Evolutionary conservation across 2,888 invertebrate genomes (phyloP).

Genomic region (Scaptomyza caliginosa): DNA sequence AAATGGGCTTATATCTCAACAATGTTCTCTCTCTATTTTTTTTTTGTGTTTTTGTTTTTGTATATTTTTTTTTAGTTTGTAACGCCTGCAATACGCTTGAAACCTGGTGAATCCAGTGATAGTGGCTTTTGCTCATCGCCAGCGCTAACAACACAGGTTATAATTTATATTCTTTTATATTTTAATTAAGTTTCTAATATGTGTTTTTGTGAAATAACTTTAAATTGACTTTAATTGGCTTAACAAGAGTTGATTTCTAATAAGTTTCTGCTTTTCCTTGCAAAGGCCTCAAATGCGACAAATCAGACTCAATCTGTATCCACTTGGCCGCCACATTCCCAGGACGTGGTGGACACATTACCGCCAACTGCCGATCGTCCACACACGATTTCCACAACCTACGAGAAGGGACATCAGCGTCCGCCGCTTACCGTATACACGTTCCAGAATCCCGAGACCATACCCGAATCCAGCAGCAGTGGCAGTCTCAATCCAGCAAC

Average conservation of each 20-base stretch:
- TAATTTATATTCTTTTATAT: conserved; percentile 58
- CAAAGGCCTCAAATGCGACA: conserved; percentile 85
- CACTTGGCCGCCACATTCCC: conserved; percentile 85
- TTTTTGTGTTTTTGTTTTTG: conserved; percentile 65
- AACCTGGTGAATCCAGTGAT: conserved; percentile 85
- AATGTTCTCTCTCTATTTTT: conserved; percentile 18
- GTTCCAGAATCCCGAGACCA: conserved; percentile 90
- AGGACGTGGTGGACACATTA: conserved; percentile 81
- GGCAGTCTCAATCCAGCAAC: conserved; percentile 43
- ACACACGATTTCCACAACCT: conserved; percentile 96
- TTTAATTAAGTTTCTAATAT: conserved; percentile 32
- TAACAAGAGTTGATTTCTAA: neutral
- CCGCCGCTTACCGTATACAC: conserved; percentile 94
- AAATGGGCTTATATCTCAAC: conserved; percentile 50
- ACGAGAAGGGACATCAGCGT: conserved; percentile 93
- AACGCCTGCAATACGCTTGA: conserved; percentile 87
- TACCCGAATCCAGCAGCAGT: conserved; percentile 76
- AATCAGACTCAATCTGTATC: conserved; percentile 84
- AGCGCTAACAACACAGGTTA: conserved; percentile 85
- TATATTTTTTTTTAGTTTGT: conserved; percentile 84
- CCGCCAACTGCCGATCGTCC: conserved; percentile 90
- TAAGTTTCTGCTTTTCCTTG: neutral
- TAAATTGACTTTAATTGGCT: neutral
- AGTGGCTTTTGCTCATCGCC: conserved; percentile 85
- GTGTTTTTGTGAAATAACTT: conserved; percentile 4